These are phyloP conservation scores for Oncopeltus fasciatus DNA, from an alignment of 1,140 invertebrate genomes.

Conservation along the genomic window DNA sequence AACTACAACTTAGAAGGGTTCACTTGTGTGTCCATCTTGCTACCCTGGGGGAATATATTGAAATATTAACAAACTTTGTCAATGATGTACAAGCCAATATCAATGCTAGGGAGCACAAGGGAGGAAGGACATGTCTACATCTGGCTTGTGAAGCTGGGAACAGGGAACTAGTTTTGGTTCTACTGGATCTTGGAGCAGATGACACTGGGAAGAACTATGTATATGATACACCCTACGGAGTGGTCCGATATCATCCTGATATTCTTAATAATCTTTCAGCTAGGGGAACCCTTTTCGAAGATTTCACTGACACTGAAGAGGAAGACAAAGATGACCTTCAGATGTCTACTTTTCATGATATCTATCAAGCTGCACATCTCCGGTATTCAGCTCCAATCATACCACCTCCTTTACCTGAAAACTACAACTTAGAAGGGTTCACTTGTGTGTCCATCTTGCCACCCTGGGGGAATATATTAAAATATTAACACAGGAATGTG, in stretches of 20 bases:
- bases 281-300: not conserved
- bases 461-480: not conserved
- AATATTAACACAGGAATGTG: not conserved
- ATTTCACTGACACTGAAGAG: not conserved
- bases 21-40: not conserved
- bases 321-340: not conserved
- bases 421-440: too few species aligned
- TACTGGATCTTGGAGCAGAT: slow-evolving; percentile 14
- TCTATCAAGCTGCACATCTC: too few species aligned
- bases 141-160: slow-evolving; percentile 19
- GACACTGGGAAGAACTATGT: slow-evolving; percentile 17
- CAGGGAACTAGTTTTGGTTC: slow-evolving; percentile 10
- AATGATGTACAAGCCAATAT: not conserved
- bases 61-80: not conserved
- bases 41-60: not conserved
- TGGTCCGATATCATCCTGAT: not conserved
- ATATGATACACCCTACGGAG: slow-evolving; percentile 10
- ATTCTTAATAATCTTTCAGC: not conserved
- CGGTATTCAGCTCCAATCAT: too few species aligned
- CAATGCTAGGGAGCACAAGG: slow-evolving; percentile 17
- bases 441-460: not conserved
- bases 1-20: too few species aligned
- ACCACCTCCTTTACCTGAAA: too few species aligned
- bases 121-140: slow-evolving; percentile 19
- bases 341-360: too few species aligned